Percentiles rank a stretch among this genome's conserved stretches.
Evolutionary conservation across 2,888 invertebrate species (phyloP).

Genomic region (Mesoligia furuncula): DNA sequence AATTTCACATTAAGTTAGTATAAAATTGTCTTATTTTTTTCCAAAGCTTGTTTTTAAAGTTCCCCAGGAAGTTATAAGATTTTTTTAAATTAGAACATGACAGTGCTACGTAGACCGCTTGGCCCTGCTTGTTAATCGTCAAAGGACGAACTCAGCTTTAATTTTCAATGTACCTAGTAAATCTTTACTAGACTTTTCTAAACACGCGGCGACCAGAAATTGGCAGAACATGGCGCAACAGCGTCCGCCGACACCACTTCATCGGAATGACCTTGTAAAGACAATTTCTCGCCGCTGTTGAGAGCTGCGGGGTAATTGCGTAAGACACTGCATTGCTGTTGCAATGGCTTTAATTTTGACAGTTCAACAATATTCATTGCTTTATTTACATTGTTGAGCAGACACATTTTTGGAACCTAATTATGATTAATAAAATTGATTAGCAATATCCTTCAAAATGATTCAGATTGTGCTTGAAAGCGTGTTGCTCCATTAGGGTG

Average conservation of each 20-base stretch:
- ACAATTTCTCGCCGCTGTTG: neutral
- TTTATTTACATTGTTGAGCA: too few relatives aligned
- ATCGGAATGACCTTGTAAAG: neutral
- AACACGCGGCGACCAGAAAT: neutral
- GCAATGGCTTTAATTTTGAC: too few relatives aligned
- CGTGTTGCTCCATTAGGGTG: neutral
- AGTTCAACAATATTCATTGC: neutral
- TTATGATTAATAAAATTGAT: neutral
- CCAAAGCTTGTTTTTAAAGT: neutral
- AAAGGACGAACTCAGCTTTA: neutral
- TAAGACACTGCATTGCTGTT: neutral
- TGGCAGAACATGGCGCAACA: neutral
- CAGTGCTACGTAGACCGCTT: neutral
- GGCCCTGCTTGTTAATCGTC: neutral
- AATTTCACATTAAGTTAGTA: neutral
- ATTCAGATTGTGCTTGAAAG: neutral
- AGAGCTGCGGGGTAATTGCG: neutral
- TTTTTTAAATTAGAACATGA: neutral
- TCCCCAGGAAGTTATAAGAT: neutral
- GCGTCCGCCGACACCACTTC: neutral
- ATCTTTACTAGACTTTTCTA: neutral
- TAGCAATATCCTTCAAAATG: neutral
- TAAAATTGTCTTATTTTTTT: neutral
- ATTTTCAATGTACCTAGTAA: neutral
- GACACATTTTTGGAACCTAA: neutral